Evolutionary conservation across 2,113 vertebrate species (phyloP).

Genomic region (Acrocephalus arundinaceus): DNA sequence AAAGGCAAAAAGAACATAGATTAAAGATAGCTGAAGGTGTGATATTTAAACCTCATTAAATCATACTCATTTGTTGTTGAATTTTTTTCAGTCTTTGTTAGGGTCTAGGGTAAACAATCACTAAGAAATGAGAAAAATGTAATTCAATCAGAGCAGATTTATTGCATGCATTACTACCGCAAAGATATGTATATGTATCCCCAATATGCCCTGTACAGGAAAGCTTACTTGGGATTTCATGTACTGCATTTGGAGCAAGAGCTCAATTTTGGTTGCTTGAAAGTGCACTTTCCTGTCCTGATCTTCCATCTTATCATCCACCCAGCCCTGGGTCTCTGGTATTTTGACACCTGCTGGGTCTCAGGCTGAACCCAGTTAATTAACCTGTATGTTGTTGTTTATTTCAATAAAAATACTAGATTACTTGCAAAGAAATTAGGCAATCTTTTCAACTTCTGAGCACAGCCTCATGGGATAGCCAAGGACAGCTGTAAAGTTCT

Average conservation of each 20-base stretch:
- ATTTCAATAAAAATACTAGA: conserved; percentile 58
- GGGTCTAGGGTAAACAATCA: neutral
- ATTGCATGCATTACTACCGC: neutral
- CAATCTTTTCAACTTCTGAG: conserved; percentile 50
- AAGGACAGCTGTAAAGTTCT: conserved; percentile 80
- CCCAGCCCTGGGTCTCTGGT: neutral
- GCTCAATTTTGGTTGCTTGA: neutral
- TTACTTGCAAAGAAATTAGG: conserved; percentile 70
- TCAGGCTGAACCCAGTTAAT: conserved; percentile 35
- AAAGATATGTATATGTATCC: neutral
- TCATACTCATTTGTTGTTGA: neutral
- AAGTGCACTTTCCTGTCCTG: neutral
- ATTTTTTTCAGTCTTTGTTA: neutral
- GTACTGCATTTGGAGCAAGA: neutral
- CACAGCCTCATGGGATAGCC: conserved; percentile 39
- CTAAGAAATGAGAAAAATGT: neutral
- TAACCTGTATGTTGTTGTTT: conserved; percentile 34
- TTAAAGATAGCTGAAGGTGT: neutral
- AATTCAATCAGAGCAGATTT: neutral
- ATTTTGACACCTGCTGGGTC: conserved; percentile 60
- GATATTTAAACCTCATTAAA: neutral
- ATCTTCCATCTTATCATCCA: neutral
- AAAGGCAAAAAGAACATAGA: neutral
- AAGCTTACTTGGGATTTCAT: neutral
- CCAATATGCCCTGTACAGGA: neutral